Evolutionary conservation across 2,113 vertebrate genomes (phyloP), one percentile per base, ranked within the genome.

Genomic region (Oncorhynchus tshawytscha): DNA sequence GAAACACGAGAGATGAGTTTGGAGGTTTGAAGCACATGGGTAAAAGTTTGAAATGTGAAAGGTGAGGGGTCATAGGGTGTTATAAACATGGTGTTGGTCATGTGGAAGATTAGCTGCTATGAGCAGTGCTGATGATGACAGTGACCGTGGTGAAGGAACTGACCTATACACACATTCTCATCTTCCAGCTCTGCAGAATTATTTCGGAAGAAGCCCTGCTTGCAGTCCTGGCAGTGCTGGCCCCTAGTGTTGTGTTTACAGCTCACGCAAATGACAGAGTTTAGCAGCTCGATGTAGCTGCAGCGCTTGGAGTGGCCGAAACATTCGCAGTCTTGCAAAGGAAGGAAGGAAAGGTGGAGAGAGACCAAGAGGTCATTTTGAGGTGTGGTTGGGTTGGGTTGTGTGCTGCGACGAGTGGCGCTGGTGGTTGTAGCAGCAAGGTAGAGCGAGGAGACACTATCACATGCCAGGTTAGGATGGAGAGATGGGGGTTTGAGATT

Each of bases 241-340:
- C 98, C 98, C 95, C 97, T 96, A 96, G 98, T 99, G 96, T 99
- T 99, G 98, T 99, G 98, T 92, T 97, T 98, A 97, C 97, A 99
- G 96, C 96, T 97, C 95, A 99, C 97, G 94, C 98, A 99, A 96
- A 98, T 96, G 95, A 98, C 95, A 90, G 95, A 95, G 92, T 97
- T 97, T 93, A 99, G 94, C 96, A 98, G 93, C 94, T 99, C 95
- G 95, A 99, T 96, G 96, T 98, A 99, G 97, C 96, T 99, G 97
- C 98, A 99, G 90, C 97, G 97, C 93, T 96, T 98, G 95, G 98
- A 98, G 96, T 99, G 97, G 95, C 97, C 93, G 94, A 96, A 97
- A 96, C 98, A 99, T 95, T 98, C 95, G 73, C 98, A 99, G 90
- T 97, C 98, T 99, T 98, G 96, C 95, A 96, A 95, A 95, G 93